Percentiles rank a stretch among this genome's conserved stretches.
Evolutionary conservation across 2,113 vertebrate genomes (phyloP).

Genomic region (Trichechus manatus): DNA sequence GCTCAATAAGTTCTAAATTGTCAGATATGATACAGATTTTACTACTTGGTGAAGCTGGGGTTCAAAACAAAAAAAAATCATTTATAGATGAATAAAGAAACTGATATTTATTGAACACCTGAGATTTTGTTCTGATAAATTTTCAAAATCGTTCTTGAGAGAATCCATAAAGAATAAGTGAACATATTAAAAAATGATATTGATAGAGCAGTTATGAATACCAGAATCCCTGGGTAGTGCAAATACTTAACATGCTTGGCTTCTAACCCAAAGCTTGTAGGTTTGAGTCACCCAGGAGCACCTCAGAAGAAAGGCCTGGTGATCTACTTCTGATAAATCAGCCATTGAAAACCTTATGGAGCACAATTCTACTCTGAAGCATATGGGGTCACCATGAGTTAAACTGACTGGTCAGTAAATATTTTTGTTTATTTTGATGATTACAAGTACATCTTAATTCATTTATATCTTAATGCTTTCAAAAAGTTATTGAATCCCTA

Average conservation of each 20-base stretch:
- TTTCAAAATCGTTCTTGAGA: background rate
- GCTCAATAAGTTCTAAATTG: background rate
- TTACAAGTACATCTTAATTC: background rate
- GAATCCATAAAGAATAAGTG: background rate
- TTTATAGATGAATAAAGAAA: background rate
- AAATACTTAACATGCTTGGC: no score
- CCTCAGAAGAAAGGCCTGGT: background rate
- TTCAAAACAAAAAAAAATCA: background rate
- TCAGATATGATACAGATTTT: background rate
- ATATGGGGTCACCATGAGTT: background rate
- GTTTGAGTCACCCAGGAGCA: background rate
- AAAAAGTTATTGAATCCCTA: background rate
- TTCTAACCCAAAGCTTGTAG: background rate
- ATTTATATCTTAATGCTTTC: background rate
- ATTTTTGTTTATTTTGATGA: background rate
- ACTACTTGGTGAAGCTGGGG: background rate
- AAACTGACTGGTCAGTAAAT: background rate
- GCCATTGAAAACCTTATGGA: background rate
- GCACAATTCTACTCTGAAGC: background rate
- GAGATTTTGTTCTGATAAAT: background rate
- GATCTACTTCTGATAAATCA: background rate
- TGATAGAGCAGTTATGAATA: background rate
- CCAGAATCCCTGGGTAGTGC: no score
- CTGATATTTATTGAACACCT: background rate
- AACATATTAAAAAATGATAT: background rate